phyloP scores from a whole-genome alignment of 1,140 invertebrate genomes.

The Aphelenchoides fujianensis region DNA sequence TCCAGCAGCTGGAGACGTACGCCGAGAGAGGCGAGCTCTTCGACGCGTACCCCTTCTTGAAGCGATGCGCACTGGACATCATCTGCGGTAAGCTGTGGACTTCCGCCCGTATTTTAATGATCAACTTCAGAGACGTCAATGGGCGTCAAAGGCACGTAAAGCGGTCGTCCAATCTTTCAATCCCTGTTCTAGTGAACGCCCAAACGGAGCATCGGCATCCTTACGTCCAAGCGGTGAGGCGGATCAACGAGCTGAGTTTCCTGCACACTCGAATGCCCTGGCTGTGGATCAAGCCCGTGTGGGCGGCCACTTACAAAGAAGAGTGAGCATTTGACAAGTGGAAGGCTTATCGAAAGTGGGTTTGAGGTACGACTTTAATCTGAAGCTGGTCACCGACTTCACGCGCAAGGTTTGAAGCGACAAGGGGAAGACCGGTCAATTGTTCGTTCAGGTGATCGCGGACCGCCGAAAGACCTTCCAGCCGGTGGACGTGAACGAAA shows the following conservation, averaged over 20 bases:
- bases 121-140: slow-evolving; percentile 71
- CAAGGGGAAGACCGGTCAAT: slow-evolving; percentile 2
- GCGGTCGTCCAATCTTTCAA: too few relatives aligned
- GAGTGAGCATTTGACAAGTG: too few relatives aligned
- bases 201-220: slow-evolving; percentile 71
- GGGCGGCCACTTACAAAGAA: too few relatives aligned
- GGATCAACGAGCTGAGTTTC: slow-evolving; percentile 63
- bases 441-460: slow-evolving; percentile 35
- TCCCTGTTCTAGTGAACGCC: too few relatives aligned
- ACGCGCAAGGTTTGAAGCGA: slow-evolving; percentile 39
- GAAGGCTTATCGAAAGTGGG: too few relatives aligned
- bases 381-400: slow-evolving; percentile 49
- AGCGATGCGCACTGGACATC: slow-evolving; percentile 79
- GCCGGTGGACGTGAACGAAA: background rate
- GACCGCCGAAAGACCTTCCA: slow-evolving; percentile 2
- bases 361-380: slow-evolving; percentile 42
- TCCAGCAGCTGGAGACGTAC: slow-evolving; percentile 69
- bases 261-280: slow-evolving; percentile 52
- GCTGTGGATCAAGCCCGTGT: slow-evolving; percentile 51
- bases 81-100: slow-evolving; percentile 68
- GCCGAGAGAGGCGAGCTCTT: slow-evolving; percentile 68
- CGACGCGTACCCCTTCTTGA: slow-evolving; percentile 74
- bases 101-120: slow-evolving; percentile 13
- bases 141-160: slow-evolving; percentile 72
- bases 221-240: slow-evolving; percentile 74